These are phyloP conservation scores for human DNA, from an alignment of 2,113 vertebrate genomes.

Conservation along the genomic window DNA sequence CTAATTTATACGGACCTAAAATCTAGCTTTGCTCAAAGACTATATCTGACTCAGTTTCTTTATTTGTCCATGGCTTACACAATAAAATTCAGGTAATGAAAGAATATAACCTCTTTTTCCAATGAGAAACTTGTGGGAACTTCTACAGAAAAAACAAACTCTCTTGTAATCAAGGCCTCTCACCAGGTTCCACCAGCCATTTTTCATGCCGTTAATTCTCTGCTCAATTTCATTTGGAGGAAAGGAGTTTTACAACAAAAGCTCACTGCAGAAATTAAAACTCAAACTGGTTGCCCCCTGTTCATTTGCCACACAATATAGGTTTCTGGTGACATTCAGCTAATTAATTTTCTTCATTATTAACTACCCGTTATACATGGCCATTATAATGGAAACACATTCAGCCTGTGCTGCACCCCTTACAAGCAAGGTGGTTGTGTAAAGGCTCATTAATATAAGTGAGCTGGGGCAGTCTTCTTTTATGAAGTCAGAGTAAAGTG, in stretches of 20 bases:
- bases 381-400: constrained; percentile 74
- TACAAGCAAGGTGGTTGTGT: constrained; percentile 70
- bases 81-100: neutral
- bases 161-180: constrained; percentile 58
- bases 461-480: constrained; percentile 60
- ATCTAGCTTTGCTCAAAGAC: neutral
- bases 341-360: constrained; percentile 87
- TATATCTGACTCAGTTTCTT: neutral
- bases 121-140: neutral
- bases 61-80: neutral
- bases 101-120: neutral
- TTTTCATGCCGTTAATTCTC: constrained; percentile 74
- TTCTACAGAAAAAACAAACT: neutral
- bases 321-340: constrained; percentile 81
- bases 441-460: constrained; percentile 73
- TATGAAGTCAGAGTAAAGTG: constrained; percentile 74
- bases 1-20: neutral
- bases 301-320: constrained; percentile 79
- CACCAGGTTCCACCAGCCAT: constrained; percentile 65
- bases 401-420: constrained; percentile 15
- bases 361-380: constrained; percentile 79
- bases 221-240: constrained; percentile 46
- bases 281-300: constrained; percentile 71
- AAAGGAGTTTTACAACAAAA: constrained; percentile 67
- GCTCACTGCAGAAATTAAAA: constrained; percentile 75